Evolutionary conservation across 1,140 invertebrate genomes (phyloP), one percentile per base, ranked within the genome.

Genomic region (Leptoteleia sp.): DNA sequence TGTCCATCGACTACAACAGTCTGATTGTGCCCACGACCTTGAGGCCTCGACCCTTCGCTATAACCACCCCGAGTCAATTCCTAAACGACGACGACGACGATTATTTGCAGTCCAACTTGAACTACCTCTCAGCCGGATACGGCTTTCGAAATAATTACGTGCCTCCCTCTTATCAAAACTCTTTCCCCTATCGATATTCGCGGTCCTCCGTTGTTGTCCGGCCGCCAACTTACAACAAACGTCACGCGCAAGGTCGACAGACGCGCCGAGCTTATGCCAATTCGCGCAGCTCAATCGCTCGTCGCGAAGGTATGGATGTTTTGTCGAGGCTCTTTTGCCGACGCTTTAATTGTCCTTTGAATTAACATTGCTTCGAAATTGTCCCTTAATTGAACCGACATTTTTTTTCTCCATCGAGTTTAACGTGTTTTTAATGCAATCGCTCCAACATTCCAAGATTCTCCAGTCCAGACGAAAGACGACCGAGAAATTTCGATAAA

Each of bases 51-150:
- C 73, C 78, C 0, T 82, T 81, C 22, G 42, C 73, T 8, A 7
- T 76, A 0, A 64, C 67, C 13, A 79, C 75, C 3, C 38, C 77
- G 8, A 42, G 38, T 5, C 19, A 48, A 6, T 73, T 57, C 29
- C 25, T 54, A 1, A 33, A 38, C 48, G 16, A 70, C 43, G 50
- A 48, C 40, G 76, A 65, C 42, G 64, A 65, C 40, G 54, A 68
- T 22, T 78, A 81, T 35, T 33, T 71, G 7, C 72, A 55, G 52
- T 45, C 76, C 11, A 78, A 71, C 45, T 42, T 75, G n/a, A 81
- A 81, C 70, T 81, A 83, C 78, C 79, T 79, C 62, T 73, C 73
- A 7, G 11, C 70, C 55, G 75, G 73, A 48, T 81, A 81, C 64
- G 70, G 57, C 37, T 72, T 29, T 40, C 79, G 79, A 38, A 79